These are phyloP conservation scores for Lycaena phlaeas DNA, from an alignment of 2,888 invertebrate species.

Conservation along the genomic window DNA sequence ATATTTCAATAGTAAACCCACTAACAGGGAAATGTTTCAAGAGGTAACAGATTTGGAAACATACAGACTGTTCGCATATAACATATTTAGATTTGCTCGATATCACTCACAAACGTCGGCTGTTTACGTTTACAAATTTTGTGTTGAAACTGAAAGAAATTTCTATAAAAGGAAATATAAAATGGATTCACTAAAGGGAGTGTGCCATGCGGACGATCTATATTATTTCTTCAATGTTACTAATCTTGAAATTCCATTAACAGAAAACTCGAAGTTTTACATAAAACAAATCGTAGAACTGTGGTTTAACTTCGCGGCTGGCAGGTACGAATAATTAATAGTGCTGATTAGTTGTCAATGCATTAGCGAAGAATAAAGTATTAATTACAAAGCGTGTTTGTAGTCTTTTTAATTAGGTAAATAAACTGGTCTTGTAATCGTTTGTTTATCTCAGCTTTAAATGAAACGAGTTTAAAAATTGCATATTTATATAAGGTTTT, in stretches of 20 bases:
- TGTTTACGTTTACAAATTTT: conserved; percentile 50
- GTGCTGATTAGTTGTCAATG: no score
- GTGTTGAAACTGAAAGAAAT: conserved; percentile 53
- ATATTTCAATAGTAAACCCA: conserved; percentile 40
- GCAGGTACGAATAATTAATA: conserved; percentile 42
- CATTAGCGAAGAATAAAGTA: no score
- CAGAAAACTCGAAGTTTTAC: conserved; percentile 37
- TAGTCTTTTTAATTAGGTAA: no score
- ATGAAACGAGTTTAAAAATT: no score
- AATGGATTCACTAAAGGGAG: conserved; percentile 43
- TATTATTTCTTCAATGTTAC: conserved; percentile 52
- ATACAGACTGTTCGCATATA: conserved; percentile 45
- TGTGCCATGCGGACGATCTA: conserved; percentile 58
- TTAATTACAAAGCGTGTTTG: no score
- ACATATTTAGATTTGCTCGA: conserved; percentile 47
- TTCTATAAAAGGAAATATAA: conserved; percentile 45
- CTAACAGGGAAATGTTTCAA: conserved; percentile 36
- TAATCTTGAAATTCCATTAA: conserved; percentile 42
- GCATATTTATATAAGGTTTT: no score
- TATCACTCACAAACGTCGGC: conserved; percentile 33
- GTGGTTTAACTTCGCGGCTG: conserved; percentile 52
- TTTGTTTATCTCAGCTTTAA: no score
- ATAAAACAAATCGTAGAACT: conserved; percentile 39
- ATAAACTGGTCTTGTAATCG: no score
- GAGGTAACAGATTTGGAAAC: conserved; percentile 42